A percentile compares a stretch with the other conserved stretches of the same genome.
These are phyloP conservation scores for Sciurus carolinensis DNA, from an alignment of 2,797 vertebrate genomes.

Conservation along the genomic window DNA sequence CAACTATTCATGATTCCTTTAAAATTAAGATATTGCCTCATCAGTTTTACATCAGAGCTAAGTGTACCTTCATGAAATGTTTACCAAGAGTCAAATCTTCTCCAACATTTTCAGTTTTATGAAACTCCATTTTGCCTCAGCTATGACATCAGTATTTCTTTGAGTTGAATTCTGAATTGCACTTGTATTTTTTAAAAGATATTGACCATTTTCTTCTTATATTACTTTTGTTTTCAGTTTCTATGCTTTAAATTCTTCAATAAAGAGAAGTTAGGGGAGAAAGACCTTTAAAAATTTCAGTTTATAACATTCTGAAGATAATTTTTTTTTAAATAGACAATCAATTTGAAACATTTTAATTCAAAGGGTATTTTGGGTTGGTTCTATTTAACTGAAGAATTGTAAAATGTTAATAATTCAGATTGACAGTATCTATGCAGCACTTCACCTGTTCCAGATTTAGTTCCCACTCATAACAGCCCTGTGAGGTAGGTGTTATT, in stretches of 20 bases:
- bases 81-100: constrained; percentile 33
- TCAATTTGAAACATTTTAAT: background rate
- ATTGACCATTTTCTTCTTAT: background rate
- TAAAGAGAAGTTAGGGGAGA: background rate
- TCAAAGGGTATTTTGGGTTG: background rate
- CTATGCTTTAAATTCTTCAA: background rate
- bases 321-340: constrained; percentile 10
- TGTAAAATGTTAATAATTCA: background rate
- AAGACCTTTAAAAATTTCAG: background rate
- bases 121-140: background rate
- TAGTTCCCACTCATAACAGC: background rate
- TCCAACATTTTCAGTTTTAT: constrained; percentile 58
- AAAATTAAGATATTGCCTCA: constrained; percentile 53
- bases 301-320: background rate
- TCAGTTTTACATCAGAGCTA: constrained; percentile 42
- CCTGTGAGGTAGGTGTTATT: background rate
- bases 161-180: background rate
- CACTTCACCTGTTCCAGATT: background rate
- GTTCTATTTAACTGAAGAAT: background rate
- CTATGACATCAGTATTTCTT: background rate
- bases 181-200: background rate
- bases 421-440: background rate
- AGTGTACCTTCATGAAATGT: constrained; percentile 23
- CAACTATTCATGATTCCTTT: constrained; percentile 66
- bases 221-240: background rate